Percentiles rank a stretch among this genome's conserved stretches.
These are phyloP conservation scores for Pachycephala philippinensis DNA, from an alignment of 2,113 vertebrate genomes.

Conservation along the genomic window DNA sequence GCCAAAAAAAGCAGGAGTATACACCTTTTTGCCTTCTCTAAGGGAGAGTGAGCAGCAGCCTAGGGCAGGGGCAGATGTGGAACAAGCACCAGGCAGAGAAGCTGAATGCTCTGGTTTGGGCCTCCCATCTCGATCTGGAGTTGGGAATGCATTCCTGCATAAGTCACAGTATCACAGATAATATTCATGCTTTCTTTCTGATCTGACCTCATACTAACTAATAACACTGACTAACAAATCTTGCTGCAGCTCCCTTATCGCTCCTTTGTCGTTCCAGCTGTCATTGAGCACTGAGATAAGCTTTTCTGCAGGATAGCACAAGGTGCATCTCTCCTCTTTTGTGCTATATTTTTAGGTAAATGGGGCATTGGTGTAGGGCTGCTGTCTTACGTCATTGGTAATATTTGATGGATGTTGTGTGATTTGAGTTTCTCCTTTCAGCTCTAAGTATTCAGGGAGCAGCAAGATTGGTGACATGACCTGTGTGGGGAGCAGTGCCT, in stretches of 20 bases:
- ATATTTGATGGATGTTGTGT: not conserved
- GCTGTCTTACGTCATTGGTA: fast-evolving
- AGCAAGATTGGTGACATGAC: not conserved
- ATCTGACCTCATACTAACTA: not conserved
- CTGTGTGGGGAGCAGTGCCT: not conserved
- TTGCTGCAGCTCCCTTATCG: not conserved
- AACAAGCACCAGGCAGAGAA: not conserved
- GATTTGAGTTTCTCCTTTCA: not conserved
- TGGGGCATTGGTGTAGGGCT: not conserved
- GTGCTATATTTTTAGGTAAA: not conserved
- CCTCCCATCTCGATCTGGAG: fast-evolving
- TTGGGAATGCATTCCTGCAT: not conserved
- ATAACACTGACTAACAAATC: not conserved
- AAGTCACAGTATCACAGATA: not conserved
- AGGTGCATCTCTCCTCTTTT: not conserved
- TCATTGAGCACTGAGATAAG: slow-evolving; percentile 22
- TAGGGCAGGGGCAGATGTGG: not conserved
- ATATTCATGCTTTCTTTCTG: not conserved
- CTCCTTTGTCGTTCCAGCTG: slow-evolving; percentile 30
- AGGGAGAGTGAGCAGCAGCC: not conserved
- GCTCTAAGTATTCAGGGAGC: not conserved
- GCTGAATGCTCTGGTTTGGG: not conserved
- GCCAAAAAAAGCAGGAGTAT: not conserved
- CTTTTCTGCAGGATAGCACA: not conserved
- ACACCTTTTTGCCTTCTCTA: not conserved